Evolutionary conservation across 1,140 invertebrate genomes (phyloP).

Genomic region (Drosophila rufa): DNA sequence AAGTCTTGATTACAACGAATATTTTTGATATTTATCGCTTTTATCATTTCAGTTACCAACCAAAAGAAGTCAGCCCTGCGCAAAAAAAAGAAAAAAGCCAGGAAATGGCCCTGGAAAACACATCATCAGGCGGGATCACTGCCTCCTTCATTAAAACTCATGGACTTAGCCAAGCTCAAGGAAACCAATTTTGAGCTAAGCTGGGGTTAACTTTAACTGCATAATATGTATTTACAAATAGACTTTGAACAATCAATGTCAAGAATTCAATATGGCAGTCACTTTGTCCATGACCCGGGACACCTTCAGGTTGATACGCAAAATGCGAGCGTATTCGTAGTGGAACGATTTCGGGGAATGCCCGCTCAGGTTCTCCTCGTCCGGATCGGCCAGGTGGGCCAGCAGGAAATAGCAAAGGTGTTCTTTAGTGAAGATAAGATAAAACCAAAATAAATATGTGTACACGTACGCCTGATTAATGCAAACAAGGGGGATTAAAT

Average conservation of each 20-base stretch:
- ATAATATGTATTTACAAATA: slow-evolving; percentile 14
- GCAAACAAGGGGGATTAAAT: no score
- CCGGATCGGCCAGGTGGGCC: slow-evolving; percentile 73
- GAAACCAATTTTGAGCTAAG: slow-evolving; percentile 25
- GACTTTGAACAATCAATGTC: slow-evolving; percentile 17
- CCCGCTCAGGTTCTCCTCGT: slow-evolving; percentile 69
- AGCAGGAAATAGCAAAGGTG: slow-evolving; percentile 78
- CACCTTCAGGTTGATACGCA: slow-evolving; percentile 71
- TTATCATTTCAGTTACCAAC: not conserved
- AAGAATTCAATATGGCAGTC: slow-evolving; percentile 50
- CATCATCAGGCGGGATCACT: slow-evolving; percentile 22
- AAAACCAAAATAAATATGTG: no score
- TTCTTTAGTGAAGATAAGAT: slow-evolving; percentile 47
- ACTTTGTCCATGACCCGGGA: slow-evolving; percentile 75
- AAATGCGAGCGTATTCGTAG: slow-evolving; percentile 68
- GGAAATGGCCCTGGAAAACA: slow-evolving; percentile 28
- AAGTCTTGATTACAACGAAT: no score
- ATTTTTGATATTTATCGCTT: not conserved
- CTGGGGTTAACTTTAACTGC: slow-evolving; percentile 44
- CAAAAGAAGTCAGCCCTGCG: slow-evolving; percentile 18
- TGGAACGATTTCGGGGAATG: slow-evolving; percentile 73
- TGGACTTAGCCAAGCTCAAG: slow-evolving; percentile 36
- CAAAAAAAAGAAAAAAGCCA: slow-evolving; percentile 8
- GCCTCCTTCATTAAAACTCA: slow-evolving; percentile 58
- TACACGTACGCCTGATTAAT: no score